Evolutionary conservation across 2,113 vertebrate species (phyloP).

Genomic region (Plestiodon gilberti): DNA sequence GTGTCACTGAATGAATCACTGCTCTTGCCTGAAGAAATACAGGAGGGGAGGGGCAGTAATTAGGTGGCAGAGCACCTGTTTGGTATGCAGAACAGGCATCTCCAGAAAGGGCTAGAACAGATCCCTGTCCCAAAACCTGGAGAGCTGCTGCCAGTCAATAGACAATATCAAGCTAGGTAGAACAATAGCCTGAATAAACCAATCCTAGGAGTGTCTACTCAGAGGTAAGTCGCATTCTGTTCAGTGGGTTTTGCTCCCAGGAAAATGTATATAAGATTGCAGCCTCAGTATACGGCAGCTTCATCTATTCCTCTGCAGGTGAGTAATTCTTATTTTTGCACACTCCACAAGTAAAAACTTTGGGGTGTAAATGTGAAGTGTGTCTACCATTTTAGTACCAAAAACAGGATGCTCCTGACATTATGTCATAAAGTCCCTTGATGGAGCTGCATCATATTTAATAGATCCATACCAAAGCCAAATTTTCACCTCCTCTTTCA

Average conservation of each 20-base stretch:
- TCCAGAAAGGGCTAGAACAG: no score
- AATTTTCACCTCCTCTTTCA: background rate
- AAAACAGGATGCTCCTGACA: background rate
- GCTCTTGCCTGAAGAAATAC: background rate
- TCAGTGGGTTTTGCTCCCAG: no score
- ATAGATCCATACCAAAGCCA: conserved; percentile 1
- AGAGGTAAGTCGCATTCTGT: no score
- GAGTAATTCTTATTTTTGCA: background rate
- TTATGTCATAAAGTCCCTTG: conserved; percentile 2
- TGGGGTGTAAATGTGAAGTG: background rate
- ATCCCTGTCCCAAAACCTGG: no score
- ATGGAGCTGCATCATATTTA: conserved; percentile 23
- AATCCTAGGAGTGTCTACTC: no score
- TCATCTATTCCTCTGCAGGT: background rate
- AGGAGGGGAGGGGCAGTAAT: background rate
- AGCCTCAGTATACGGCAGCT: no score
- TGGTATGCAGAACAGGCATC: no score
- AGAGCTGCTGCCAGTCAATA: no score
- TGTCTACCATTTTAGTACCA: background rate
- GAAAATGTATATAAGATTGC: no score
- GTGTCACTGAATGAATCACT: background rate
- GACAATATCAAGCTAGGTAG: no score
- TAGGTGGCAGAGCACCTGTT: no score
- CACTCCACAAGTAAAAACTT: background rate
- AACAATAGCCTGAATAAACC: no score